Evolutionary conservation across 2,113 vertebrate genomes (phyloP).

Genomic region (Atherinomorus stipes): DNA sequence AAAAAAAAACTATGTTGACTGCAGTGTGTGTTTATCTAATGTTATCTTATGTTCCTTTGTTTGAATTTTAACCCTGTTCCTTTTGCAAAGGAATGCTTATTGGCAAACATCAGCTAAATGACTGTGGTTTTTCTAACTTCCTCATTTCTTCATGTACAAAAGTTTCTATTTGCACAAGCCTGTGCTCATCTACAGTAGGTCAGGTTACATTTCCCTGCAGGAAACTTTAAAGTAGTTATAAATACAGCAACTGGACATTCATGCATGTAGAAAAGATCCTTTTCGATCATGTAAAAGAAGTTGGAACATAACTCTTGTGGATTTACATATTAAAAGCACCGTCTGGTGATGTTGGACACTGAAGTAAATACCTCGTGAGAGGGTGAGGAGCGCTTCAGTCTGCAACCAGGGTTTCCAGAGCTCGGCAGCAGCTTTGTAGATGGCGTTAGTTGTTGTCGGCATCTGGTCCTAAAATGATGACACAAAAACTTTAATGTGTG

Average conservation of each 20-base stretch:
- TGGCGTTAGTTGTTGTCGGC: conserved; percentile 82
- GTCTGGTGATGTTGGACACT: background rate
- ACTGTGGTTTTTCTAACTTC: conserved; percentile 5
- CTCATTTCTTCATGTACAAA: conserved; percentile 2
- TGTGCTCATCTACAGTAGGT: background rate
- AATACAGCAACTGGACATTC: background rate
- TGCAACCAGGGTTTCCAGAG: conserved; percentile 92
- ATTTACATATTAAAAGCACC: background rate
- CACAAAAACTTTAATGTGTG: background rate
- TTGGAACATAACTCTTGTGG: too few relatives aligned
- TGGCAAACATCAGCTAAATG: background rate
- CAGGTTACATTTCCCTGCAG: background rate
- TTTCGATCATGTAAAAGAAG: background rate
- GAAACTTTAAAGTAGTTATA: background rate
- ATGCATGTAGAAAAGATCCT: background rate
- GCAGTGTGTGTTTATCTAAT: background rate
- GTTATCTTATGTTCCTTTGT: too few relatives aligned
- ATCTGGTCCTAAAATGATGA: conserved; percentile 89
- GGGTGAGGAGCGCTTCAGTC: conserved; percentile 86
- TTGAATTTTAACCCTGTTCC: too few relatives aligned
- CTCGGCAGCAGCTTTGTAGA: conserved; percentile 89
- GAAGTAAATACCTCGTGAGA: conserved; percentile 85
- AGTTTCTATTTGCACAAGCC: background rate
- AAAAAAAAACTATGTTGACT: background rate
- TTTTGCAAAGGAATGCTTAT: too few relatives aligned